Conservation (phyloP, 64 coral and sea anemone species). For the Montipora cactus region DNA sequence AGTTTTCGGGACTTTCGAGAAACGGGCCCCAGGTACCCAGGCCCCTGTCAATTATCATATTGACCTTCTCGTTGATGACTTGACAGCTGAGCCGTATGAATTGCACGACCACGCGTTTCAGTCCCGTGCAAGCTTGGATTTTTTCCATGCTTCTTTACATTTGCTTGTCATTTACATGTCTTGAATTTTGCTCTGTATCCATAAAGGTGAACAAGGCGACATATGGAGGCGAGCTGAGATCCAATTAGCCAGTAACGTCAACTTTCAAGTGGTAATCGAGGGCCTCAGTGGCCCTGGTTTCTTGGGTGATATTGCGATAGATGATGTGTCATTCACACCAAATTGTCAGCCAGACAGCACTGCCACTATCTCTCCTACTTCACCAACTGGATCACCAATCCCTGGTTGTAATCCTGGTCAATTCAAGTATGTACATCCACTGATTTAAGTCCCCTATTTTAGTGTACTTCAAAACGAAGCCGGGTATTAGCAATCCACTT, state of each 20-base stretch:
- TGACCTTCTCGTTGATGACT: no score
- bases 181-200: neutral
- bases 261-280: conserved; percentile 93
- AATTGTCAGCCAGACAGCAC: conserved; percentile 87
- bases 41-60: no score
- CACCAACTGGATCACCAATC: conserved; percentile 76
- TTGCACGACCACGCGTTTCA: no score
- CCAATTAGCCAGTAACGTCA: conserved; percentile 53
- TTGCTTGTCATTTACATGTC: no score
- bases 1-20: no score
- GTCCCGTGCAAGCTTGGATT: no score
- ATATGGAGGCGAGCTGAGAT: conserved; percentile 92
- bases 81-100: no score
- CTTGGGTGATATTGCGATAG: conserved; percentile 95
- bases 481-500: no score
- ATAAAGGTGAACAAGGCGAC: conserved; percentile 92
- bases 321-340: conserved; percentile 97
- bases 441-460: no score
- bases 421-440: conserved; percentile 53
- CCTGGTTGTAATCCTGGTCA: conserved; percentile 71
- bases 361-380: conserved; percentile 77
- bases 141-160: neutral
- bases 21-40: no score
- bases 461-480: no score
- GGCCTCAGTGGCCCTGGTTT: conserved; percentile 85